Evolutionary conservation across 2,797 vertebrate species (phyloP), one percentile per base, ranked within the genome.

Genomic region (Neosilurus mollespiculum): DNA sequence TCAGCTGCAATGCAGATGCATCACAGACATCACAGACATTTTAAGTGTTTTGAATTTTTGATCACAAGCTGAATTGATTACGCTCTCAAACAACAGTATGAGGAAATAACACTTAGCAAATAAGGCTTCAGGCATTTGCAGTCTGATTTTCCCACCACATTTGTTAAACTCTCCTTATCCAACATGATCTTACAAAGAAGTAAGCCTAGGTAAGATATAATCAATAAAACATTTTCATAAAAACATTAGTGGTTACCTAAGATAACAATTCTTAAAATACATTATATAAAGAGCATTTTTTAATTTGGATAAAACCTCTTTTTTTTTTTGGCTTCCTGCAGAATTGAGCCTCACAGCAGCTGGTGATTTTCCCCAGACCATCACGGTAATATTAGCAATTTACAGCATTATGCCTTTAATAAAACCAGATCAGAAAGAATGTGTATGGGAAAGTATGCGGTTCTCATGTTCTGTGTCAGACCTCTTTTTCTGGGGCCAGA

Each of bases 401-500:
- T 75, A 58, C 54, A 20, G 34, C 22, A 75, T 62, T 24, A 62
- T 24, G 12, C 34, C 75, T 73, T 2, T 83, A 18, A 79, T 54
- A 64, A 79, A 78, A 56, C 49, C 53, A 14, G 64, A 22, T 34
- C 43, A 34, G 9, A 37, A 80, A 15, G 20, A 22, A 59, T 76
- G 30, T 66, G 15, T 12, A 58, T 53, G 43, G 69, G 72, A 75
- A 53, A 77, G 69, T 54, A 69, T 73, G 37, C 88, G 86, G 93
- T 85, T 80, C 83, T 84, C 75, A 87, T 82, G 90, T 89, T 90
- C 92, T 92, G 87, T 80, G 81, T 70, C 65, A 56, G 59, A 37
- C 22, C 37, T 70, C 11, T 71, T 14, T 51, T 16, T 71, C 20
- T 14, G 26, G 14, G 15, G 49, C n/a, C 70, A 72, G 49, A 7